Percentiles rank a stretch among this genome's conserved stretches.
Conservation (phyloP, 92 coral and sea anemone genomes). For the Phymanthus crucifer region DNA sequence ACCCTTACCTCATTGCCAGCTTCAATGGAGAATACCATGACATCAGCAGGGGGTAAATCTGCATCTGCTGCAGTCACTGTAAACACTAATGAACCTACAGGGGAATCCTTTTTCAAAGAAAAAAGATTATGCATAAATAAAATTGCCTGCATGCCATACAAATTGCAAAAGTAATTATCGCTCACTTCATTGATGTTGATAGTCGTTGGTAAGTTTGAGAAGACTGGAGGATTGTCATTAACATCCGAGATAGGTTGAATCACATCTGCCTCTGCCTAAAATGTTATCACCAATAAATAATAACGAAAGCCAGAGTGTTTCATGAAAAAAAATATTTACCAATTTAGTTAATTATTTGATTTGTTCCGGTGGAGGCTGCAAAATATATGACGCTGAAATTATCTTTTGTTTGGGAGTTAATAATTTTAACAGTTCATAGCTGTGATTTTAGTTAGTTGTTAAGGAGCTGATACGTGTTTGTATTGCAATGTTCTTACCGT, state of each 20-base stretch:
- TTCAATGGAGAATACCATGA: conserved; percentile 4
- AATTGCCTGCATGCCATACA: no score
- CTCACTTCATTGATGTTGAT: conserved; percentile 49
- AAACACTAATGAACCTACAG: conserved; percentile 24
- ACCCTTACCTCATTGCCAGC: conserved; percentile 46
- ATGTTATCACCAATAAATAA: background rate
- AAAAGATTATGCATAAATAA: background rate
- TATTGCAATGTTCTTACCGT: no score
- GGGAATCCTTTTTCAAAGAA: background rate
- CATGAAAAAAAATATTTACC: no score
- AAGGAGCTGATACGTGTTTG: no score
- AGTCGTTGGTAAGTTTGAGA: conserved; percentile 38
- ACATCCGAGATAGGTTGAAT: background rate
- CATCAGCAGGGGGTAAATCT: conserved; percentile 18
- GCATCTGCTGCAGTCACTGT: conserved; percentile 33
- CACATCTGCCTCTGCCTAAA: background rate
- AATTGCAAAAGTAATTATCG: no score
- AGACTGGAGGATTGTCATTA: conserved; percentile 40
- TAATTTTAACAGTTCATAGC: no score
- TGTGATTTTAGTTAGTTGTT: no score
- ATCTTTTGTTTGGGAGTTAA: no score
- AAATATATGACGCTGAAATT: no score
- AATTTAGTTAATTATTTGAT: no score
- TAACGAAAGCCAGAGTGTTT: background rate
- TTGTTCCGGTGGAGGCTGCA: no score